These are phyloP conservation scores for Shargacucullia verbasci DNA, from an alignment of 2,888 invertebrate species.

Conservation along the genomic window DNA sequence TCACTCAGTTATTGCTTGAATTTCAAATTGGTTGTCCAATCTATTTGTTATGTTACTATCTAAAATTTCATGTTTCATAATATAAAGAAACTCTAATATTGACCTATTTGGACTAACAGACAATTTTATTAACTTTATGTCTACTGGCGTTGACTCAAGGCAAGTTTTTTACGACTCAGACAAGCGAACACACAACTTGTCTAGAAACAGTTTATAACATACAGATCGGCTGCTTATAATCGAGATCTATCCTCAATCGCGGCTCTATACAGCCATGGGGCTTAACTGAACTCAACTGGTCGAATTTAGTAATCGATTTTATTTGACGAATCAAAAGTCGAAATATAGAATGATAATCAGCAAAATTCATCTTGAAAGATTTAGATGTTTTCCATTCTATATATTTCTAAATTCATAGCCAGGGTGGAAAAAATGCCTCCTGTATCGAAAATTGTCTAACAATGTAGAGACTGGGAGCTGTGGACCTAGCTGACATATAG, in stretches of 20 bases:
- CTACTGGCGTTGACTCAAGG: slow-evolving; percentile 27
- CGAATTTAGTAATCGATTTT: slow-evolving; percentile 8
- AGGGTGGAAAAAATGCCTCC: slow-evolving; percentile 6
- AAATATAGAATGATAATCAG: slow-evolving; percentile 22
- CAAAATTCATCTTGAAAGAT: slow-evolving; percentile 19
- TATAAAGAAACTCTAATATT: slow-evolving; percentile 20
- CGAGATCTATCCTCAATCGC: not conserved
- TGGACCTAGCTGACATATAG: too few relatives aligned
- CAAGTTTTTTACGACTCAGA: slow-evolving; percentile 25
- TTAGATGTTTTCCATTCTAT: slow-evolving; percentile 20
- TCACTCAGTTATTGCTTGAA: slow-evolving; percentile 10
- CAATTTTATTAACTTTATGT: slow-evolving; percentile 29
- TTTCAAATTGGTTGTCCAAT: slow-evolving; percentile 3
- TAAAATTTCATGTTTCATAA: slow-evolving; percentile 1
- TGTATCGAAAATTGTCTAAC: too few relatives aligned
- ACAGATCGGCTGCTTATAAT: not conserved
- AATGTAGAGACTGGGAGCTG: too few relatives aligned
- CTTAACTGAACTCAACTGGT: slow-evolving; percentile 8
- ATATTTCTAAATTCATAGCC: slow-evolving; percentile 13
- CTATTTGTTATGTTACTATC: not conserved
- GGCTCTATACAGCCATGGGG: not conserved
- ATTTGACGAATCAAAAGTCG: slow-evolving; percentile 14
- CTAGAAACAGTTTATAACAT: not conserved
- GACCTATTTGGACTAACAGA: slow-evolving; percentile 24
- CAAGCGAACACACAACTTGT: not conserved